Evolutionary conservation across 2,113 vertebrate genomes (phyloP), one percentile per base, ranked within the genome.

Genomic region (Nerophis lumbriciformis): DNA sequence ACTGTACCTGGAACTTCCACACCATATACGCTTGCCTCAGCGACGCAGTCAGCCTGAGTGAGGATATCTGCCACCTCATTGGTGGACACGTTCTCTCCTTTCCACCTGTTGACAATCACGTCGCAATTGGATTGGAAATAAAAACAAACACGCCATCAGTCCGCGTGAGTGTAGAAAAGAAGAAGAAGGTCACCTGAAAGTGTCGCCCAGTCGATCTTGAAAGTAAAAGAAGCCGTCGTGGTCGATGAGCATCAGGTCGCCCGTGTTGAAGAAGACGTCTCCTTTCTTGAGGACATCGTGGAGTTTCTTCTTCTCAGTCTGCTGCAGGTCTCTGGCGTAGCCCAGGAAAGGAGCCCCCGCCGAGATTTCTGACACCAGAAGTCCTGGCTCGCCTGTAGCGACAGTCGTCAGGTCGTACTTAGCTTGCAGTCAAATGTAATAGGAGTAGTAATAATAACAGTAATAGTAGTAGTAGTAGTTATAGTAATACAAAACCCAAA

Each of bases 1-100:
- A 28, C 28, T 28, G 28, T 28, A 28, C 28, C 28, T 28, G 28
- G 90, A 39, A 95, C 92, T 0, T 84, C 0, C 13, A 97, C 92
- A 0, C 94, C 94, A 0, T 94, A 95, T 44, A 95, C 90, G 0
- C 90, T 94, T 60, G 90, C 91, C 72, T 94, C 91, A 58, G 89
- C 66, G 53, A 96, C 71, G 70, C 90, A 92, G 45, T 86, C 69
- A 49, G 88, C 3, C n/a, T 4, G 42, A 0, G 19, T 67, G 1
- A 97, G 7, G 6, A 87, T 62, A 7, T 86, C 85, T 4, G 92
- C 87, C 15, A 95, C 94, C 72, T 97, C 94, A 0, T 83, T 92
- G 16, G 93, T 94, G 15, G 94, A 89, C 63, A 96, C 92, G 0
- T 95, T 95, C 79, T 96, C 94, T 48, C 93, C 93, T 88, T 95